Evolutionary conservation across 30 jellyfish, hydroid and myxozoan genomes (phyloP).

Genomic region (Sanderia malayensis): DNA sequence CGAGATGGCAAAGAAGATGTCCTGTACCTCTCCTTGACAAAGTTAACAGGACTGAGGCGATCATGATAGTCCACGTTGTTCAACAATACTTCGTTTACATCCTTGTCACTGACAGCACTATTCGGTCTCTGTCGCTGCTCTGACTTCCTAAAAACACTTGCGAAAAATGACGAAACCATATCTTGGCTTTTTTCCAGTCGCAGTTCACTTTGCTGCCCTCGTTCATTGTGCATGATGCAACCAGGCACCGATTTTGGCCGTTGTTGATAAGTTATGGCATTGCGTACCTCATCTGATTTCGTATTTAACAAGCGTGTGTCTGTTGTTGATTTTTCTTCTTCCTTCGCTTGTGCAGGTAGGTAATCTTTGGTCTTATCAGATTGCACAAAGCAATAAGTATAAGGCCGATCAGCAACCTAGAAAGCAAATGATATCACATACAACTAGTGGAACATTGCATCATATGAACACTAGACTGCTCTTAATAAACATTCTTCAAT

Average conservation of each 20-base stretch:
- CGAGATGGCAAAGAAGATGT: constrained; percentile 21
- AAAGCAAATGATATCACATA: too few relatives aligned
- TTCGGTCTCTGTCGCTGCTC: not conserved
- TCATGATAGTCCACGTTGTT: too few relatives aligned
- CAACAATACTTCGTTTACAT: too few relatives aligned
- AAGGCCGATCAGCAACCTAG: constrained; percentile 16
- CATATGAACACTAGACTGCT: too few relatives aligned
- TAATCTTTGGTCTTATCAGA: constrained; percentile 27
- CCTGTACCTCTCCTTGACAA: constrained; percentile 10
- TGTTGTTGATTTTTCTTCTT: constrained; percentile 1
- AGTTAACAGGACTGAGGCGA: not conserved
- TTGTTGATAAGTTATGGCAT: not conserved
- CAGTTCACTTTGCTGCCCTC: too few relatives aligned
- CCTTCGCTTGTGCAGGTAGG: constrained; percentile 2
- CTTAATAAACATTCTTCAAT: too few relatives aligned
- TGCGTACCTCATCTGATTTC: too few relatives aligned
- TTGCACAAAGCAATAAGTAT: constrained; percentile 27
- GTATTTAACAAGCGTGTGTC: not conserved
- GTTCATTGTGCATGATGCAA: constrained; percentile 23
- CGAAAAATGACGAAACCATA: not conserved
- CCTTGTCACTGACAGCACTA: not conserved
- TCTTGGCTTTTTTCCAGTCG: too few relatives aligned
- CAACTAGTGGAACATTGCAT: too few relatives aligned
- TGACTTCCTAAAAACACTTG: not conserved
- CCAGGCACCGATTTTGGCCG: constrained; percentile 48